Conservation (phyloP, 2,888 invertebrate genomes). For the Sinotaia quadrata region DNA sequence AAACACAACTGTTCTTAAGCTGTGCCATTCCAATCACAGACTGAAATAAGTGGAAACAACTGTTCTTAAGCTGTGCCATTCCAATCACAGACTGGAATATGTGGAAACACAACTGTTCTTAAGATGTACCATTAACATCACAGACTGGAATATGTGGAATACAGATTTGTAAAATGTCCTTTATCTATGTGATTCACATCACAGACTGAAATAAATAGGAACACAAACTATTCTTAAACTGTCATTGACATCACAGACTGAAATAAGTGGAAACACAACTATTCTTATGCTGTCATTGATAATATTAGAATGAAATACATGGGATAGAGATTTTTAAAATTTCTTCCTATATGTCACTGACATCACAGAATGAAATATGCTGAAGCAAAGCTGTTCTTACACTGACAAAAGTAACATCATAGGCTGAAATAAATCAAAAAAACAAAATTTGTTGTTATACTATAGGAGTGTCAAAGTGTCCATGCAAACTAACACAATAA, state of each 20-base stretch:
- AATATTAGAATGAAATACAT: too few relatives aligned
- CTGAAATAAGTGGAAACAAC: constrained; percentile 43
- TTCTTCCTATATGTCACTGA: too few relatives aligned
- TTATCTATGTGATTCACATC: constrained; percentile 59
- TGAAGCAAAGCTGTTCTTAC: constrained; percentile 48
- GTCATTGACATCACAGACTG: constrained; percentile 60
- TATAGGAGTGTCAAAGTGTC: too few relatives aligned
- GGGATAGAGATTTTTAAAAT: too few relatives aligned
- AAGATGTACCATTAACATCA: constrained; percentile 58
- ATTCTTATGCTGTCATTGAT: constrained; percentile 57
- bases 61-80: constrained; percentile 57
- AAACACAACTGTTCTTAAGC: constrained; percentile 51
- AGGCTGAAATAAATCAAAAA: constrained; percentile 44
- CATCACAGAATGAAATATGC: constrained; percentile 50
- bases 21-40: constrained; percentile 57
- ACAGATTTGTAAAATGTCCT: too few relatives aligned
- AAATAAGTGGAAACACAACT: constrained; percentile 34
- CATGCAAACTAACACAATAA: too few relatives aligned
- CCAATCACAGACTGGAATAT: constrained; percentile 55
- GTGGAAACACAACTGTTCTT: constrained; percentile 44
- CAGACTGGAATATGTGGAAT: constrained; percentile 45
- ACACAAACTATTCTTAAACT: too few relatives aligned
- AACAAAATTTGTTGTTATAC: too few relatives aligned
- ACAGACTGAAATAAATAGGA: constrained; percentile 46
- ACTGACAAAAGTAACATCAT: constrained; percentile 58